These are phyloP conservation scores for Mus minutoides DNA, from an alignment of 2,797 vertebrate genomes.

Conservation along the genomic window DNA sequence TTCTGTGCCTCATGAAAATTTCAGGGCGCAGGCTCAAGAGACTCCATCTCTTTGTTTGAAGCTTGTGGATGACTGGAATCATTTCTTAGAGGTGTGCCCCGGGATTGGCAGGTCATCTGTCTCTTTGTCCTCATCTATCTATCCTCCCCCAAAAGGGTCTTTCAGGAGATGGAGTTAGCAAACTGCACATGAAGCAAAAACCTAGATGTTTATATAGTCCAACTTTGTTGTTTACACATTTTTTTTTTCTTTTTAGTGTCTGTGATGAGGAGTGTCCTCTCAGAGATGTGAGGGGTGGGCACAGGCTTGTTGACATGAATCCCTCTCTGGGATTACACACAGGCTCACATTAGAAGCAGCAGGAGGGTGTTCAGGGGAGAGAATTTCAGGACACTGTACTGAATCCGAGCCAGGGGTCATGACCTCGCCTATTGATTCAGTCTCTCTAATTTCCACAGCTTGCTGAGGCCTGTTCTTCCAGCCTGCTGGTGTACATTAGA, in stretches of 20 bases:
- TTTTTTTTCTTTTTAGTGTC: conserved; percentile 66
- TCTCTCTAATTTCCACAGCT: conserved; percentile 98
- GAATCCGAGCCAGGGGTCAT: conserved; percentile 89
- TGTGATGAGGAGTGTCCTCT: conserved; percentile 70
- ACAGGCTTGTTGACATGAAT: conserved; percentile 71
- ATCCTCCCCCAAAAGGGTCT: conserved; percentile 70
- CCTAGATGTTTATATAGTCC: conserved; percentile 68
- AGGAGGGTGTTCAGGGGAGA: conserved; percentile 87
- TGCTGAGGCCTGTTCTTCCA: conserved; percentile 93
- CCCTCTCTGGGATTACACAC: conserved; percentile 81
- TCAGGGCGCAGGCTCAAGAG: neutral
- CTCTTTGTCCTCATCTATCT: conserved; percentile 72
- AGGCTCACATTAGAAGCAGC: conserved; percentile 85
- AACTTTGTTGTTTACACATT: conserved; percentile 68
- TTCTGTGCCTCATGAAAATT: conserved; percentile 55
- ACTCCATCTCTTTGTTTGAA: conserved; percentile 42
- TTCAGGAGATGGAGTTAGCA: conserved; percentile 65
- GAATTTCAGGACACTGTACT: conserved; percentile 88
- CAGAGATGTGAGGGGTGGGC: neutral
- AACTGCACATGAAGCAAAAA: conserved; percentile 71
- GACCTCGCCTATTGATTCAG: conserved; percentile 98
- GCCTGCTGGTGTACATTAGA: conserved; percentile 99
- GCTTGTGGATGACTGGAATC: neutral
- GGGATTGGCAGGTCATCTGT: conserved; percentile 39
- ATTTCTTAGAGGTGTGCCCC: conserved; percentile 43